Base-by-base conservation (phyloP, 2,113 vertebrate genomes). In the Corapipo altera region DNA sequence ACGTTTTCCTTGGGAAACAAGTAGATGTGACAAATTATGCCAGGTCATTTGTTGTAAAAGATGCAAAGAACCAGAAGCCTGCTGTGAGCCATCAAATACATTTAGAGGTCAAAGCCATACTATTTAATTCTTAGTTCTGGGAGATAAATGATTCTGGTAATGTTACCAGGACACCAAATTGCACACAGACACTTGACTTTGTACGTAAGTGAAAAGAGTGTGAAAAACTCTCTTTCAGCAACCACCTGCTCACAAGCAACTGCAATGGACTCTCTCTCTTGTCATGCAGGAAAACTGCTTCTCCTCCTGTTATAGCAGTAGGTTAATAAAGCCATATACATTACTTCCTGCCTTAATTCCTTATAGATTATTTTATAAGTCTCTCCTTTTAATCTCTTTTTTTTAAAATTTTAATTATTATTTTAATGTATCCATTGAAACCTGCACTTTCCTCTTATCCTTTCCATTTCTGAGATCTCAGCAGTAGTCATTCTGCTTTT, bases 81-180 rank as follows among this genome's bases (percentile, higher is more conserved):
- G 69, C 90, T 94, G 90, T 94, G 88, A 90, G 72, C 75, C 72
- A 86, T 92, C 95, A 94, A 93, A 96, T 15, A 69, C 35, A 65
- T 83, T 94, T 94, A 65, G 90, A 97, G 93, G 93, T 94, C 90
- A 93, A 91, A 96, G 35, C 8, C 33, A 41, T 88, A 30, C 20
- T n/a, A 12, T 75, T 87, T 93, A 88, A 69, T 95, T 85, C 41
- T 76, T 87, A 62, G 15, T 88, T 92, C 49, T 83, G 39, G 26
- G 23, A 84, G 8, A 71, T 15, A 87, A 92, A 87, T 43, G 0
- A 79, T 78, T 52, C 70, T 88, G 28, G 22, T 72, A 82, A 91
- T 57, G 81, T 91, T 91, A 91, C 85, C 89, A 89, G 82, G 89
- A 79, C 88, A 93, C 67, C 26, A 64, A 82, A 75, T 41, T 85